Evolutionary conservation across 1,140 invertebrate species (phyloP).

Genomic region (Sinella curviseta): DNA sequence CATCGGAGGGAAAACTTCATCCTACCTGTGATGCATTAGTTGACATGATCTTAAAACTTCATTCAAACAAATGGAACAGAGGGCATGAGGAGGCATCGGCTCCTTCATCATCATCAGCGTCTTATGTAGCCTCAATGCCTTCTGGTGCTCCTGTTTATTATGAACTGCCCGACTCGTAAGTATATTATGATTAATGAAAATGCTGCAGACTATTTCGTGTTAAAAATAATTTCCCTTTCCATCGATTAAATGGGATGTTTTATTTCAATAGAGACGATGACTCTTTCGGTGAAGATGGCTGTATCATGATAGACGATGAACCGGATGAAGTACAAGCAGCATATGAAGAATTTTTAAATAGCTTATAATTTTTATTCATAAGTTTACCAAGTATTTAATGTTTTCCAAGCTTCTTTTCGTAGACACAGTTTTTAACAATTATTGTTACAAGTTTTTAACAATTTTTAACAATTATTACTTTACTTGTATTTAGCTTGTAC

Average conservation of each 20-base stretch:
- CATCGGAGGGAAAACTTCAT: constrained; percentile 3
- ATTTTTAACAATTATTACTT: too few species aligned
- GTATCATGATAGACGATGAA: constrained; percentile 43
- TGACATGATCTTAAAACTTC: constrained; percentile 32
- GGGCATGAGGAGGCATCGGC: background rate
- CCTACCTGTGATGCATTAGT: constrained; percentile 6
- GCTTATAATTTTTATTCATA: too few species aligned
- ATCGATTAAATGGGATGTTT: background rate
- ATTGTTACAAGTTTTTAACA: too few species aligned
- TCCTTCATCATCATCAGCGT: background rate
- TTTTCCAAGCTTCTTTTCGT: too few species aligned
- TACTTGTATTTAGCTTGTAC: too few species aligned
- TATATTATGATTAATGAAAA: too few species aligned
- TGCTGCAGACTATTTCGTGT: background rate
- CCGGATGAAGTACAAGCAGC: constrained; percentile 43
- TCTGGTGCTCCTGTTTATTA: constrained; percentile 21
- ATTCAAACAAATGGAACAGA: constrained; percentile 39
- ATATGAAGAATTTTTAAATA: constrained; percentile 45
- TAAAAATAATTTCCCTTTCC: background rate
- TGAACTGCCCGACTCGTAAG: constrained; percentile 42
- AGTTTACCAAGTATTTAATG: too few species aligned
- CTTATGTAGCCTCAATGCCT: background rate
- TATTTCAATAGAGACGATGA: constrained; percentile 26
- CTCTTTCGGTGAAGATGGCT: background rate
- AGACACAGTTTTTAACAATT: too few species aligned